Evolutionary conservation across 2,888 invertebrate genomes (phyloP), one percentile per base, ranked within the genome.

Genomic region (Boloria euphrosyne): DNA sequence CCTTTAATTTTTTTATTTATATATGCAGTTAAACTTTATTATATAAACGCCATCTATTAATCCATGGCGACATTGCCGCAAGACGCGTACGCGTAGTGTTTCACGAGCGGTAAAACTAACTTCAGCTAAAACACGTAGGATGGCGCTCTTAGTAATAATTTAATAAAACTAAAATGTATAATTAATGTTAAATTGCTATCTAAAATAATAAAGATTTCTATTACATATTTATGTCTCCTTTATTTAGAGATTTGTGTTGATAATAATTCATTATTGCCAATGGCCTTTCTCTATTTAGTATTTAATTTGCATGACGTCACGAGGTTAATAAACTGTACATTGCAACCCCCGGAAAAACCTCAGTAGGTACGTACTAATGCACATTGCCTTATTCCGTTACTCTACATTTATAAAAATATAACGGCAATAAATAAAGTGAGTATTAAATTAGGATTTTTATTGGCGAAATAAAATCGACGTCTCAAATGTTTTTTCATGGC

Each of bases 261-360:
- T 31, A 22, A 3, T 22, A 22, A 2, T n/a, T n/a, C n/a, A n/a
- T 22, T 22, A 22, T 4, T 59, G 47, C 31, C 47, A 62, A 50
- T 64, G 46, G 55, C 54, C 17, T 5, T 59, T 44, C n/a, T 51
- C 49, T 63, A 63, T 44, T 57, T 60, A 14, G 46, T 63, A 63
- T 44, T 57, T 60, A 14, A 51, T 52, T 43, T 31, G 13, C n/a
- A 73, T 84, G 85, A 84, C 83, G 86, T 86, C 81, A 84, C 77
- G 77, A 75, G 90, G 86, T 84, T 88, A 86, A 77, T 84, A 82
- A 80, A 80, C 82, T 80, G 73, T 74, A 74, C 71, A 77, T 75
- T 77, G 77, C 73, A 67, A 68, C 70, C 70, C 70, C 44, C 46
- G 54, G 47, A 51, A 69, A 61, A 52, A 47, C 61, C 57, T 65